Evolutionary conservation across 2,797 vertebrate genomes (phyloP).

Genomic region (Heteromormyrus szaboi): DNA sequence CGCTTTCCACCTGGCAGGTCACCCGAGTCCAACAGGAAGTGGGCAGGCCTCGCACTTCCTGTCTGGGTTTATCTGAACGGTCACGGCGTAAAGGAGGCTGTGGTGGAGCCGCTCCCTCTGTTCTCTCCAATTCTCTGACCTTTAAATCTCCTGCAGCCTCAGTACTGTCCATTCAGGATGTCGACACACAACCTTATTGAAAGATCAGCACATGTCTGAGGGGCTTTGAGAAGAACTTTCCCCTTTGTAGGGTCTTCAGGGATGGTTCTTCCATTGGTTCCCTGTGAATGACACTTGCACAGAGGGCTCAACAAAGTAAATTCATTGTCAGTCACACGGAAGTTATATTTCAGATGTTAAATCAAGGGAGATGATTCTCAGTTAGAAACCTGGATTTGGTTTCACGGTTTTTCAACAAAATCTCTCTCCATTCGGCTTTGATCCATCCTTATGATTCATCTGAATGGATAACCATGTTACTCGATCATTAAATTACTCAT

Average conservation of each 20-base stretch:
- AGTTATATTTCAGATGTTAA: not conserved
- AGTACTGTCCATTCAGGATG: not conserved
- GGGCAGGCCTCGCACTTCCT: not conserved
- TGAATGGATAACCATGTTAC: not conserved
- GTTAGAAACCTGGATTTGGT: not conserved
- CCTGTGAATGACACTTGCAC: not conserved
- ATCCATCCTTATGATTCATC: not conserved
- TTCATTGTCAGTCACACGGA: not conserved
- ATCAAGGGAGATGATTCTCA: not conserved
- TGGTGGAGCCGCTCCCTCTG: not conserved
- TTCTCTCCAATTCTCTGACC: not conserved
- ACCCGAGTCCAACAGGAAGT: not conserved
- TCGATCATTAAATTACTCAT: not conserved
- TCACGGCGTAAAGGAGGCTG: not conserved
- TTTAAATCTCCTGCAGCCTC: not conserved
- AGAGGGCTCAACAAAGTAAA: not conserved
- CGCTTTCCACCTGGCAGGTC: not conserved
- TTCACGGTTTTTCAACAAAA: not conserved
- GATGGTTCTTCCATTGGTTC: not conserved
- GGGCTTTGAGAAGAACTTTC: not conserved
- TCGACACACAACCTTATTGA: not conserved
- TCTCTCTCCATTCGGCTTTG: not conserved
- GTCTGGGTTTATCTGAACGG: not conserved
- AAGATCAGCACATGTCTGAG: not conserved
- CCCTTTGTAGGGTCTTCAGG: not conserved